These are phyloP conservation scores for Acropora yongei DNA, from an alignment of 64 coral and sea anemone genomes.

Conservation along the genomic window DNA sequence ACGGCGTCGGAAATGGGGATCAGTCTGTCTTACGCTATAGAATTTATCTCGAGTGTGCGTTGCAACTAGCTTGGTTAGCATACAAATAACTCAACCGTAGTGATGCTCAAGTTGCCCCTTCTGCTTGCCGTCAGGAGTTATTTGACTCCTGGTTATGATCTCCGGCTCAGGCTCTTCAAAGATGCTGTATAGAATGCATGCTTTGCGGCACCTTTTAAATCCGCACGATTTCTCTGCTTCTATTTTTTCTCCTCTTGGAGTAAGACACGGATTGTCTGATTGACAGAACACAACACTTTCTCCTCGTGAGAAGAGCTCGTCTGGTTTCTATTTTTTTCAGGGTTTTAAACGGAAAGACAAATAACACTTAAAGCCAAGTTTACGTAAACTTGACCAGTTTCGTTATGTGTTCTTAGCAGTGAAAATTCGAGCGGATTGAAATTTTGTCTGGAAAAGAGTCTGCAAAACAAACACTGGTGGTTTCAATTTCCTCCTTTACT, in stretches of 20 bases:
- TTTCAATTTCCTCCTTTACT: background rate
- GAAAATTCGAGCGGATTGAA: background rate
- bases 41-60: background rate
- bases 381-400: background rate
- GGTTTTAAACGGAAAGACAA: background rate
- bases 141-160: background rate
- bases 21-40: background rate
- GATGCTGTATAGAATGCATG: background rate
- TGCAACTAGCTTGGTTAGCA: background rate
- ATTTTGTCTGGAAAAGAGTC: background rate
- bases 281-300: too few relatives aligned
- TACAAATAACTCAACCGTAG: background rate
- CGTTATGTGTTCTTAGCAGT: background rate
- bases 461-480: background rate
- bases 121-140: background rate
- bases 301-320: too few relatives aligned
- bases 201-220: background rate
- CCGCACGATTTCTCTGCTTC: background rate
- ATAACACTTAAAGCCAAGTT: background rate
- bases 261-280: too few relatives aligned
- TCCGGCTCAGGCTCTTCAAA: background rate
- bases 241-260: too few relatives aligned
- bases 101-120: too few relatives aligned
- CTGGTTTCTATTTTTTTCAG: background rate
- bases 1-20: background rate